A percentile compares a stretch with the other conserved stretches of the same genome.
These are phyloP conservation scores for Diabrotica balteata DNA, from an alignment of 2,888 invertebrate genomes.

Conservation along the genomic window DNA sequence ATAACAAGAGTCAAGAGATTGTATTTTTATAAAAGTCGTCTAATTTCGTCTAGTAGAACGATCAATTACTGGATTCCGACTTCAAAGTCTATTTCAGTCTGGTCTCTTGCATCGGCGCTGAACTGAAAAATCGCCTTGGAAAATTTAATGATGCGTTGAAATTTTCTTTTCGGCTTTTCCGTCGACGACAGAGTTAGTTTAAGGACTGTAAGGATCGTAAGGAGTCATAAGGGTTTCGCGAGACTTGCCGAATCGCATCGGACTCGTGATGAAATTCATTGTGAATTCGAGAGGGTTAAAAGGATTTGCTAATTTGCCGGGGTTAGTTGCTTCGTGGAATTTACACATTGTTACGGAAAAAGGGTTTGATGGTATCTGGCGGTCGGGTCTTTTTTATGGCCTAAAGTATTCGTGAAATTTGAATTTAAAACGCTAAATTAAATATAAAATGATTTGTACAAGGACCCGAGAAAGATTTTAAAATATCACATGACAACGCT, in stretches of 20 bases:
- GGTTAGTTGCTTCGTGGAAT: background rate
- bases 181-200: conserved; percentile 16
- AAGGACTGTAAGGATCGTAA: conserved; percentile 10
- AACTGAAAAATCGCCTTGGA: conserved; percentile 33
- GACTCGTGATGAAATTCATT: background rate
- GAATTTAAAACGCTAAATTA: too few species aligned
- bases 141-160: conserved; percentile 38
- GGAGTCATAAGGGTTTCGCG: background rate
- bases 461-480: too few species aligned
- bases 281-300: conserved; percentile 3
- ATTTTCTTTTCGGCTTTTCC: conserved; percentile 30
- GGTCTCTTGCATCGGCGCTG: conserved; percentile 23
- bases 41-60: conserved; percentile 23
- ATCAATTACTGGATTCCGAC: conserved; percentile 32
- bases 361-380: background rate
- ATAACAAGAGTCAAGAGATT: too few species aligned
- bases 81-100: conserved; percentile 34
- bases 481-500: too few species aligned
- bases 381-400: background rate
- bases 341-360: conserved; percentile 1
- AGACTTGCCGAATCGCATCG: conserved; percentile 3
- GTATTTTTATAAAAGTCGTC: background rate
- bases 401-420: background rate
- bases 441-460: too few species aligned
- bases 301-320: background rate